phyloP scores from a whole-genome alignment of 2,888 invertebrate species.

The Clitarchus hookeri region DNA sequence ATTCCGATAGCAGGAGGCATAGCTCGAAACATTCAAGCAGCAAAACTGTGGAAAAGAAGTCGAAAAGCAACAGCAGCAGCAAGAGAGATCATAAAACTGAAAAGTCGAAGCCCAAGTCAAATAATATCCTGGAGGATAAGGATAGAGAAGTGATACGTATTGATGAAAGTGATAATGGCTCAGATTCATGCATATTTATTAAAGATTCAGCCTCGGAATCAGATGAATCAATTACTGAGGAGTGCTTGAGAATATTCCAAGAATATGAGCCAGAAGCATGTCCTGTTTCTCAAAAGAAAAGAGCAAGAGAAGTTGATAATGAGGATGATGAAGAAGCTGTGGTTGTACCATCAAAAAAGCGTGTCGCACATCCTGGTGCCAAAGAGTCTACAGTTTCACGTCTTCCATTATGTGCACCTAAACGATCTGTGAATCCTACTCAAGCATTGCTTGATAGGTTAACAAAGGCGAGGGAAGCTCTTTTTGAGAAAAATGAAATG shows the following conservation, averaged over 20 bases:
- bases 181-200: conserved; percentile 3
- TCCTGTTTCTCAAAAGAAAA: background rate
- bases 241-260: conserved; percentile 86
- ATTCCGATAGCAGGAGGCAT: background rate
- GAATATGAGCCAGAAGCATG: conserved; percentile 64
- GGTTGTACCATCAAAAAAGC: conserved; percentile 11
- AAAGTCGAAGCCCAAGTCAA: background rate
- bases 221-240: conserved; percentile 74
- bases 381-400: background rate
- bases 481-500: background rate
- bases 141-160: background rate
- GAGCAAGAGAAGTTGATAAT: background rate
- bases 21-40: background rate
- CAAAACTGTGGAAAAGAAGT: background rate
- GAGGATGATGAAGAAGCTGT: conserved; percentile 10
- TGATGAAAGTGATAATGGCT: conserved; percentile 14
- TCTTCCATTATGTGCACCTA: background rate
- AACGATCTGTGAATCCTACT: background rate
- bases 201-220: conserved; percentile 47
- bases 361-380: conserved; percentile 12
- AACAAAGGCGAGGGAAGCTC: background rate
- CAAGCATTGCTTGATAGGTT: background rate
- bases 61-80: background rate
- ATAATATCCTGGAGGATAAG: background rate
- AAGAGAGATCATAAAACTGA: background rate